Evolutionary conservation across 2,113 vertebrate genomes (phyloP), one percentile per base, ranked within the genome.

Genomic region (Crotalus horridus): DNA sequence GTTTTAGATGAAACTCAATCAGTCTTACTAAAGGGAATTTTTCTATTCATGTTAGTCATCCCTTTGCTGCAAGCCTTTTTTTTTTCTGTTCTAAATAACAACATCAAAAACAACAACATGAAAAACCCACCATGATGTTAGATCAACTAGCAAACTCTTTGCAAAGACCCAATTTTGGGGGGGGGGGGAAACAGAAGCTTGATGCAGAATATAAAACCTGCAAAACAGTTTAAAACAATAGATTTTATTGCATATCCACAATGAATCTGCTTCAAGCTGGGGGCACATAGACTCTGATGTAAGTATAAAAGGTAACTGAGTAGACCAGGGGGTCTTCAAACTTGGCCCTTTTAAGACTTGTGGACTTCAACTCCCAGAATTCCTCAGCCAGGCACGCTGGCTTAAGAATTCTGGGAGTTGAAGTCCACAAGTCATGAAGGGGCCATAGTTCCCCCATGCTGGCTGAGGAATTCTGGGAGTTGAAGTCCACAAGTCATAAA

Each of bases 151-250:
- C 94, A 96, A 74, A 93, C 17, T 93, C 8, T 94, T 95, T 97
- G 59, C 95, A 90, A 86, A 94, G 89, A 93, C 93, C 93, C 95
- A 96, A 95, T 93, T 89, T n/a, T n/a, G n/a, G n/a, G 48, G 48
- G 8, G 48, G 48, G 91, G 48, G 48, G 8, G 8, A 1, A 8
- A 51, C 48, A 97, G 96, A 97, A 97, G 96, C 95, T 95, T 96
- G 94, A 95, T 96, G 85, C 94, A 97, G 97, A 97, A 96, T 96
- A 95, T 93, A 97, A 97, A 97, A 94, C 88, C 92, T 97, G 94
- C 96, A 96, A 88, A 91, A 91, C 91, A 97, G 93, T 96, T 95
- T 29, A n/a, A 87, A 91, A 92, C 95, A 96, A 94, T 94, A 43
- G 33, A 7, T 39, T 95, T 95, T 94, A 94, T 81, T 92, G 54